phyloP scores from a whole-genome alignment of 2,797 vertebrate species.

The Pelochelys cantorii region DNA sequence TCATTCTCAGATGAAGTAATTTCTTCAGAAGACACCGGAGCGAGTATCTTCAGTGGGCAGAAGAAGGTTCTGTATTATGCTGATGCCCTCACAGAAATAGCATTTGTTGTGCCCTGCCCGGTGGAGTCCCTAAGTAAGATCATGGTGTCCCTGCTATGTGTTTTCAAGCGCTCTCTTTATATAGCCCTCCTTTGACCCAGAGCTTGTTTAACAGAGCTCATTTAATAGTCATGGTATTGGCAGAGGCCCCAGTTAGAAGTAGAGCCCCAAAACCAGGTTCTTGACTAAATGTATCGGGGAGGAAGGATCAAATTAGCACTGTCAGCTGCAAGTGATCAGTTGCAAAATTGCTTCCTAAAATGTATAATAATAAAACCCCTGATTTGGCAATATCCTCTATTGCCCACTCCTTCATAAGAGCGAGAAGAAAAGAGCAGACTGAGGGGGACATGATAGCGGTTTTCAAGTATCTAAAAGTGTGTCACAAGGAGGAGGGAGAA shows the following conservation, averaged over 20 bases:
- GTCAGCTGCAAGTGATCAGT: neutral
- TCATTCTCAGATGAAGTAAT: slow-evolving; percentile 84
- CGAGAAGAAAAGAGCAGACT: no score
- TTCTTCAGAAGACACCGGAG: slow-evolving; percentile 86
- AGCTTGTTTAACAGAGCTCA: neutral
- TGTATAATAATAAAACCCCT: neutral
- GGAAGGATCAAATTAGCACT: neutral
- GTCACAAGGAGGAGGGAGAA: no score
- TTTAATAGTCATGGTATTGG: neutral
- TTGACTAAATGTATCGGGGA: neutral
- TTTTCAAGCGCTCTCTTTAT: neutral
- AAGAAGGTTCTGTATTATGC: slow-evolving; percentile 90
- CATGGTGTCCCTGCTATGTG: neutral
- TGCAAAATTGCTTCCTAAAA: neutral
- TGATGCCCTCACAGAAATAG: slow-evolving; percentile 91
- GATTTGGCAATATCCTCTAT: neutral
- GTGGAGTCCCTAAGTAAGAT: slow-evolving; percentile 90
- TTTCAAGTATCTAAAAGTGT: no score
- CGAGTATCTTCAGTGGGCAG: slow-evolving; percentile 90
- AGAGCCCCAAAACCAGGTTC: neutral
- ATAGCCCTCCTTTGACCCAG: neutral
- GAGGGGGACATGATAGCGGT: no score
- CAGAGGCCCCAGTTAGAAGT: neutral
- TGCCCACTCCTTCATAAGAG: neutral
- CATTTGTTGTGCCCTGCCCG: slow-evolving; percentile 90